Percentiles rank a stretch among this genome's conserved stretches.
These are phyloP conservation scores for Tigriopus californicus DNA, from an alignment of 2,888 invertebrate species.

Conservation along the genomic window DNA sequence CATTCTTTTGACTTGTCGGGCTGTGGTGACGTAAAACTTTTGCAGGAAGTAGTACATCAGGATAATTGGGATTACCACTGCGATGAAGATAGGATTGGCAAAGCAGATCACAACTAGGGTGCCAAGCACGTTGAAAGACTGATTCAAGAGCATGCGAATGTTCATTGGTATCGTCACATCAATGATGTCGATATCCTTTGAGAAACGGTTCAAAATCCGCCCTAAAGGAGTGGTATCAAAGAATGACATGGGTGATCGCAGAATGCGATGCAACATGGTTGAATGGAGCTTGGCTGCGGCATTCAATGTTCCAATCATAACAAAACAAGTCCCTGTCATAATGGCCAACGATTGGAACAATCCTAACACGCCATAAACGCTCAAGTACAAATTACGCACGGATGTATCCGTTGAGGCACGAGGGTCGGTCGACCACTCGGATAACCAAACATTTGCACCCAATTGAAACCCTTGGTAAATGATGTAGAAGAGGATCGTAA, in stretches of 20 bases:
- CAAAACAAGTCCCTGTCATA: conserved; percentile 19
- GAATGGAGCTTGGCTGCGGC: conserved; percentile 25
- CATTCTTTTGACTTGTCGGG: conserved; percentile 36
- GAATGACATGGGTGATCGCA: conserved; percentile 33
- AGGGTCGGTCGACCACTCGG: conserved; percentile 53
- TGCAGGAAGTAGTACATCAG: conserved; percentile 26
- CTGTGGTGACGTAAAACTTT: conserved; percentile 36
- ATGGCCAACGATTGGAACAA: conserved; percentile 24
- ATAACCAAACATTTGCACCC: conserved; percentile 69
- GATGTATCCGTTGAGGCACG: conserved; percentile 24
- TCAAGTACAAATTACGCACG: conserved; percentile 26
- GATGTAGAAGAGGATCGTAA: conserved; percentile 14
- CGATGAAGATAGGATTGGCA: conserved; percentile 25
- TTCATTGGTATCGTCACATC: conserved; percentile 44
- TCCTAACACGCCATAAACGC: conserved; percentile 31
- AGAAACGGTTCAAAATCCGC: conserved; percentile 43
- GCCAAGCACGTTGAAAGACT: conserved; percentile 21
- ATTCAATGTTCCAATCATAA: conserved; percentile 31
- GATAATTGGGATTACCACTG: conserved; percentile 25
- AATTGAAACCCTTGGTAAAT: conserved; percentile 61
- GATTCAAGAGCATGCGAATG: conserved; percentile 17
- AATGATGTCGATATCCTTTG: conserved; percentile 53
- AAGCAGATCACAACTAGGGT: conserved; percentile 22
- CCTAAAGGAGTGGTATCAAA: conserved; percentile 35
- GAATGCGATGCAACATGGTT: conserved; percentile 29